Evolutionary conservation across 2,888 invertebrate species (phyloP).

Genomic region (Cerastoderma edule): DNA sequence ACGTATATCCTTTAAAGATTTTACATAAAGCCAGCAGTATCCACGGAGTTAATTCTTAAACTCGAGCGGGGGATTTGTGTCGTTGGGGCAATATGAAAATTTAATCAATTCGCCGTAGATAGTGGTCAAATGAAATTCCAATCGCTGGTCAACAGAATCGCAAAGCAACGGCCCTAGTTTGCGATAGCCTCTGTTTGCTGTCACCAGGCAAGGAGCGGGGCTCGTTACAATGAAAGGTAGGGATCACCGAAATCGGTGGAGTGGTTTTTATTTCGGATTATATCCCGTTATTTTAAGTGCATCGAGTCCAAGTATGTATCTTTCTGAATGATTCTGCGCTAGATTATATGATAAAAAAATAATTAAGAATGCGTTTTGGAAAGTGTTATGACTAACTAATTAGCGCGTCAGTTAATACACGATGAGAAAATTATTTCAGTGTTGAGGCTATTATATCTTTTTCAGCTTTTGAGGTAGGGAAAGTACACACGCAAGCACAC

Average conservation of each 20-base stretch:
- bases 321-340: not conserved
- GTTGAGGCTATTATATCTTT: too few species aligned
- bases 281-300: not conserved
- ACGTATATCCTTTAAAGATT: too few species aligned
- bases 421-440: too few species aligned
- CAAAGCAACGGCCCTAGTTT: constrained; percentile 13
- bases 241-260: not conserved
- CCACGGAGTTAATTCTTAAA: not conserved
- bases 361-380: not conserved
- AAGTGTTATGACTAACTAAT: not conserved
- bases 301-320: not conserved
- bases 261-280: not conserved
- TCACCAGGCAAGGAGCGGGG: not conserved
- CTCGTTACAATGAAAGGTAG: constrained; percentile 14
- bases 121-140: constrained; percentile 24
- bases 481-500: too few species aligned
- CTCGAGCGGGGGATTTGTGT: too few species aligned
- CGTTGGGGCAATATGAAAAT: constrained; percentile 19
- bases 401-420: not conserved
- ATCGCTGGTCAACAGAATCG: constrained; percentile 13
- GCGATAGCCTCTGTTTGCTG: not conserved
- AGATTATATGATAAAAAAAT: not conserved
- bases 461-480: too few species aligned
- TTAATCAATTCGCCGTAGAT: constrained; percentile 22
- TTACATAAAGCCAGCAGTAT: not conserved